Evolutionary conservation across 2,888 invertebrate genomes (phyloP), one percentile per base, ranked within the genome.

Genomic region (Caenorhabditis wallacei): DNA sequence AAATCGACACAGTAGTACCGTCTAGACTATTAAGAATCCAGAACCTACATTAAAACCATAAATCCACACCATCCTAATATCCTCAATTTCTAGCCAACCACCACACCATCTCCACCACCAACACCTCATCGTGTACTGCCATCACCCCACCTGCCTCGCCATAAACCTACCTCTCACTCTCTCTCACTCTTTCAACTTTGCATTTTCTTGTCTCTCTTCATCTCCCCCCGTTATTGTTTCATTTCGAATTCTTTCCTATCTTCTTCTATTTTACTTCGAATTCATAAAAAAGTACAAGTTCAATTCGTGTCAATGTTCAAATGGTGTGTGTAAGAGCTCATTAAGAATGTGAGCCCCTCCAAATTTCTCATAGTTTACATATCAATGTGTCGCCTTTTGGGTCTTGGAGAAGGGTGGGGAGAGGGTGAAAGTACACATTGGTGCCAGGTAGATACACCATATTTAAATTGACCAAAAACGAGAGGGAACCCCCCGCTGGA

Each of bases 21-120:
- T n/a, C n/a, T n/a, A n/a, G n/a, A n/a, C n/a, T n/a, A n/a, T 8
- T 30, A 30, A 30, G 4, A 5, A 8, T 30, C 30, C 30, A 30
- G 30, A 30, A 30, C 30, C 3, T 8, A 3, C 30, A 30, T 30
- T 8, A 3, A 3, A 30, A 8, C 30, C 30, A 30, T 8, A 30
- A 30, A 30, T 5, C 30, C 30, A 30, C 8, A 8, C n/a, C 35
- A 35, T 35, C 35, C 35, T 35, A 7, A 10, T 35, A 35, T 35
- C n/a, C n/a, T n/a, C 30, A 40, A 8, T 48, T 48, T 48, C 46
- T 48, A 48, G 46, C 46, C n/a, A 48, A 48, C 46, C 46, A 16
- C 43, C 46, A 16, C 43, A 10, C 11, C 43, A 43, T 43, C 16
- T 16, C 43, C 18, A 13, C 46, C 46, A 18, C 46, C 46, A 18